Evolutionary conservation across 2,113 vertebrate genomes (phyloP).

Genomic region (Tetrao urogallus): DNA sequence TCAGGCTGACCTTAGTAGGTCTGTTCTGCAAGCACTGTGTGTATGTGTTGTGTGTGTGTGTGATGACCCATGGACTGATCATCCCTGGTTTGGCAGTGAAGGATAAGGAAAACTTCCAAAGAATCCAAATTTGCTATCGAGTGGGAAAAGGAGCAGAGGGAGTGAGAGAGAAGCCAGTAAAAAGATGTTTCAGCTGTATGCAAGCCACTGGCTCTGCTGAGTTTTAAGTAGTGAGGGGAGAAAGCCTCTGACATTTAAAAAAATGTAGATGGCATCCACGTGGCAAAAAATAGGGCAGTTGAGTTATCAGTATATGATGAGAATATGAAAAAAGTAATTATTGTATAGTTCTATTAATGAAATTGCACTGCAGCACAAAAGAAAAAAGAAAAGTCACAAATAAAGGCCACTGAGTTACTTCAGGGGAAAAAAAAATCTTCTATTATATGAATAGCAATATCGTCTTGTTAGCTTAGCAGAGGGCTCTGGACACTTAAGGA

Average conservation of each 20-base stretch:
- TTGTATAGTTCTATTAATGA: conserved; percentile 15
- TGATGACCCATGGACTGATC: not conserved
- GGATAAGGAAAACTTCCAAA: not conserved
- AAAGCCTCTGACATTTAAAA: not conserved
- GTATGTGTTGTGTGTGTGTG: not conserved
- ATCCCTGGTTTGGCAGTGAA: not conserved
- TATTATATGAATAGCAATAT: not conserved
- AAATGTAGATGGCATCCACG: not conserved
- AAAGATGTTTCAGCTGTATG: not conserved
- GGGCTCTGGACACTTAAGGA: not conserved
- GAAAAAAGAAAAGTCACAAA: conserved; percentile 20
- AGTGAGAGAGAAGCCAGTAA: not conserved
- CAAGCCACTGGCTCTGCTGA: not conserved
- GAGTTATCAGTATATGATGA: conserved; percentile 9
- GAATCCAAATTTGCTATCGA: not conserved
- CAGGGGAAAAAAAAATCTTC: conserved; percentile 1
- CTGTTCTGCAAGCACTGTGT: not conserved
- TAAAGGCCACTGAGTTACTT: not conserved
- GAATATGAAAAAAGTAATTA: conserved; percentile 16
- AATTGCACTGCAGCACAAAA: not conserved
- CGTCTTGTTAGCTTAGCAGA: conserved; percentile 7
- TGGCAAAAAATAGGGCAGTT: conserved; percentile 5
- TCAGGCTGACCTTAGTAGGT: not conserved
- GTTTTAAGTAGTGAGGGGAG: not conserved
- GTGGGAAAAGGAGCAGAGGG: too few relatives aligned